A percentile compares a stretch with the other conserved stretches of the same genome.
Evolutionary conservation across 2,113 vertebrate genomes (phyloP).

Genomic region (Felis catus): F.catus_Fca126_mat1.0 CM031415.1:107266001-107266500

Average conservation of each 20-base stretch:
- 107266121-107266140: constrained; percentile 53
- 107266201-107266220: constrained; percentile 55
- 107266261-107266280: constrained; percentile 59
- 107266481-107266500: constrained; percentile 78
- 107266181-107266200: constrained; percentile 37
- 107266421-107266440: constrained; percentile 78
- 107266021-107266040: background rate
- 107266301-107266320: constrained; percentile 72
- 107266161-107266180: constrained; percentile 64
- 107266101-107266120: constrained; percentile 10
- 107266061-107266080: constrained; percentile 9
- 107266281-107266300: constrained; percentile 78
- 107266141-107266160: constrained; percentile 56
- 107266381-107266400: constrained; percentile 78
- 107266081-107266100: constrained; percentile 25
- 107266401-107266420: constrained; percentile 82
- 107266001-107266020: background rate
- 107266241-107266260: constrained; percentile 73
- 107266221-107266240: constrained; percentile 62
- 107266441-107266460: constrained; percentile 73
- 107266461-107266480: constrained; percentile 64
- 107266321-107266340: constrained; percentile 73
- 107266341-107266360: constrained; percentile 65
- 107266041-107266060: background rate
- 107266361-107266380: constrained; percentile 52